Base-by-base conservation (phyloP, 2,888 invertebrate genomes). In the Mesorhabditis belari region DNA sequence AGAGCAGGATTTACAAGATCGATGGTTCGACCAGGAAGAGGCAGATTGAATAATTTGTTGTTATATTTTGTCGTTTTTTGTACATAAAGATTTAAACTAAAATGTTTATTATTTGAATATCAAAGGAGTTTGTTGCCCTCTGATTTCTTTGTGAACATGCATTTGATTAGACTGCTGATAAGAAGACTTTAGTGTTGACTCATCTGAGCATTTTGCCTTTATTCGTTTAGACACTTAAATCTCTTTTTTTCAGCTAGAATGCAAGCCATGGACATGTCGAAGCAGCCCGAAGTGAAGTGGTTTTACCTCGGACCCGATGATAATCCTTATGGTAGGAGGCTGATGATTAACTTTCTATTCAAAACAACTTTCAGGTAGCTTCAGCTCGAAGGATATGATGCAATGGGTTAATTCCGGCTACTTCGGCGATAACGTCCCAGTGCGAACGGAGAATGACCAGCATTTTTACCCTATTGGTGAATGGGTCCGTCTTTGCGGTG, bases 371-470 rank as follows among this genome's bases (percentile, higher is more conserved):
- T 52, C 53, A 67, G 94, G 95, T 0, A 94, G 94, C 0, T 90
- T 88, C 81, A 85, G 87, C 3, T 89, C 89, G 23, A 85, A 87
- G 62, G 89, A 93, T 84, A 95, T 95, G 94, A 86, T 88, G 44
- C 87, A 88, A 62, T 93, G 92, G 91, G 86, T 88, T 1, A 86
- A 87, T 63, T 89, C 90, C 66, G 91, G 91, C 1, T 87, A 90
- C 79, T 94, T 92, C 81, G 89, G 90, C 81, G 80, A 82, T 53
- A 83, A 83, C 0, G 91, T 92, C 2, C 90, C 89, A 87, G 91
- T 92, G 0, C 86, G 92, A 62, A 91, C 90, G 83, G 86, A 86
- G 73, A 87, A 87, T 35, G 88, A 88, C 55, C 85, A 85, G 58
- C 87, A 87, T n/a, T 71, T 57, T 52, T 65, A 67, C 50, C 28